Evolutionary conservation across 2,113 vertebrate genomes (phyloP).

Genomic region (Aphelocoma coerulescens): DNA sequence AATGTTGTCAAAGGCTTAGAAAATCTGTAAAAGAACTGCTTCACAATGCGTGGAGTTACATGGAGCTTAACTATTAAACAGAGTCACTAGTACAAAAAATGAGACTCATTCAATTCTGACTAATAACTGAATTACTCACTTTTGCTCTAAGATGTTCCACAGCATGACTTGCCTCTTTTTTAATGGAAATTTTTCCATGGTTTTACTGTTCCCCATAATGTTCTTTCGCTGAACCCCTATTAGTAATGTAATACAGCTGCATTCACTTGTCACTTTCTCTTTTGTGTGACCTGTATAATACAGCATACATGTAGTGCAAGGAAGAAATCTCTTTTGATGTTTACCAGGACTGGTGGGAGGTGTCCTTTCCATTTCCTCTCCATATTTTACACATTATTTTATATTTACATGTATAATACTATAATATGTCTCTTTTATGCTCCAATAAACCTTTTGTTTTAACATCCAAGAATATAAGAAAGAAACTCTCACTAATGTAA

Average conservation of each 20-base stretch:
- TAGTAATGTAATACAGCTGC: neutral
- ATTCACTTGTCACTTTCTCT: neutral
- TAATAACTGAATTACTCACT: neutral
- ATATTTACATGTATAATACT: neutral
- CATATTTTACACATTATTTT: neutral
- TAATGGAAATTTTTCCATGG: neutral
- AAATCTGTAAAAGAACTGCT: neutral
- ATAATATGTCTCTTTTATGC: rapidly evolving
- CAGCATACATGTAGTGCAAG: neutral
- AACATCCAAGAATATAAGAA: neutral
- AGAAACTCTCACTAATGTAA: neutral
- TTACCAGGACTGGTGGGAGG: neutral
- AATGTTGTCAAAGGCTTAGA: neutral
- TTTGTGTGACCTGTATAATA: neutral
- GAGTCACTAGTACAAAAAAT: neutral
- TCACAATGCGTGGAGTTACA: neutral
- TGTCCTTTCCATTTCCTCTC: neutral
- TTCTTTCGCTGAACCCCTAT: neutral
- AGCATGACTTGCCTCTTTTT: neutral
- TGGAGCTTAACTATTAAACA: neutral
- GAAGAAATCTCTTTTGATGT: neutral
- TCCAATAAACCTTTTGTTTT: neutral
- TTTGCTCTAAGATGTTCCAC: neutral
- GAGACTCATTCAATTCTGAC: neutral
- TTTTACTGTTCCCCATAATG: neutral